Evolutionary conservation across 2,888 invertebrate species (phyloP).

Genomic region (Xestoiulus laeticollis): DNA sequence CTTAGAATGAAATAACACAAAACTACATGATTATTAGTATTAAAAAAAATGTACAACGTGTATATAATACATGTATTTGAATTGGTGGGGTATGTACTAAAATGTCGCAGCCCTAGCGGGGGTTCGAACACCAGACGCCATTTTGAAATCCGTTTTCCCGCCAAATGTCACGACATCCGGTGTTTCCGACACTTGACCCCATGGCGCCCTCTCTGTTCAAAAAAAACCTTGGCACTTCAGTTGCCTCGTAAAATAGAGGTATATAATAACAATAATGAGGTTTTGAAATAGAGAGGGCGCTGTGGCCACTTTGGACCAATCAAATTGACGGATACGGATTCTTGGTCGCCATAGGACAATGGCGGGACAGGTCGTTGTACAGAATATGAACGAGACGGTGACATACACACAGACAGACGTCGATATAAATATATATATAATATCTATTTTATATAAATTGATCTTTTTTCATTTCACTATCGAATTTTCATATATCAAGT

Average conservation of each 20-base stretch:
- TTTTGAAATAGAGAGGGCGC: slow-evolving; percentile 8
- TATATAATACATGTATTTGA: slow-evolving; percentile 12
- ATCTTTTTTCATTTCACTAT: neutral
- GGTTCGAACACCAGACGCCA: slow-evolving; percentile 43
- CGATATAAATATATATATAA: neutral
- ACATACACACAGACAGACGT: slow-evolving; percentile 7
- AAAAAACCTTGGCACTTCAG: slow-evolving; percentile 49
- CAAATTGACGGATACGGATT: too few species aligned
- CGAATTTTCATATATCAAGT: neutral
- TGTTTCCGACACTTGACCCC: neutral
- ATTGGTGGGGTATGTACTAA: slow-evolving; percentile 7
- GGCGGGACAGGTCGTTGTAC: neutral
- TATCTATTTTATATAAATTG: neutral
- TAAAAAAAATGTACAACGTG: slow-evolving; percentile 40
- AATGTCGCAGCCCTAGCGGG: neutral
- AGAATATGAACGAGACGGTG: neutral
- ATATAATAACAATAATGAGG: slow-evolving; percentile 39
- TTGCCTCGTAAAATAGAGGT: slow-evolving; percentile 51
- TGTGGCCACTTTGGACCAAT: neutral
- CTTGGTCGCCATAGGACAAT: neutral
- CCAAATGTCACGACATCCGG: neutral
- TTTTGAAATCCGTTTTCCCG: slow-evolving; percentile 3
- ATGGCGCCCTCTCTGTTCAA: slow-evolving; percentile 39
- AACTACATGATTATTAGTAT: neutral
- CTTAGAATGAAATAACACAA: neutral